Base-by-base conservation (phyloP, 1,140 invertebrate genomes). In the Lepidurus apus region DNA sequence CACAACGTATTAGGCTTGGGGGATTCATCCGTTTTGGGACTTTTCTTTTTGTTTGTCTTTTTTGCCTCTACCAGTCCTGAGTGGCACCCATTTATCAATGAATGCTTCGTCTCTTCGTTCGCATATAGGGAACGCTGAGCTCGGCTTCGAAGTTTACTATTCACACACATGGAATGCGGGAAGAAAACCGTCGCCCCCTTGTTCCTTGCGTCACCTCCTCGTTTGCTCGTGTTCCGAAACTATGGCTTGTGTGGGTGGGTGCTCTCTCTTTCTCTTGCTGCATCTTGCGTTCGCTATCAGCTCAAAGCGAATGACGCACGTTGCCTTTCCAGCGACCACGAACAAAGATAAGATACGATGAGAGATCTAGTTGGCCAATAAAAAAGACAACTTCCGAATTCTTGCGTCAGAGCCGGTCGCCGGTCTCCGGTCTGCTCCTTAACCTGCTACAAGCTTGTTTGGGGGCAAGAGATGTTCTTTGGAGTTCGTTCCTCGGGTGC, bases 181-280 rank as follows among this genome's bases (percentile, higher is more conserved):
- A 65, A 65, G 53, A 65, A 65, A 65, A 65, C 47, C n/a, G 13
- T 65, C 53, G 21, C 53, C 53, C 53, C 9, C 53, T 4, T 65
- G 6, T 65, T 7, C 53, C 53, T 65, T 65, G 53, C 53, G 53
- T 65, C 53, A 65, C 53, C 53, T 34, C 26, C 26, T 65, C 53
- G 53, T 65, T 65, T 65, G 53, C 53, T 65, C 17, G 17, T 65
- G 53, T 65, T 21, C 53, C 17, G 17, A 17, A 65, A 65, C n/a
- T 65, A 65, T 65, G 53, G 53, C 53, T 65, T 21, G 53, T 65
- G 53, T 65, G 53, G 53, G 53, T 65, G 53, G 53, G 53, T 65
- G n/a, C 47, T 65, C 53, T 65, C 21, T 9, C 53, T 65, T 13
- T 65, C n/a, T 65, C 53, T 65, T 65, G 8, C 53, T 65, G 53